Evolutionary conservation across 2,113 vertebrate species (phyloP).

Genomic region (Meriones unguiculatus): DNA sequence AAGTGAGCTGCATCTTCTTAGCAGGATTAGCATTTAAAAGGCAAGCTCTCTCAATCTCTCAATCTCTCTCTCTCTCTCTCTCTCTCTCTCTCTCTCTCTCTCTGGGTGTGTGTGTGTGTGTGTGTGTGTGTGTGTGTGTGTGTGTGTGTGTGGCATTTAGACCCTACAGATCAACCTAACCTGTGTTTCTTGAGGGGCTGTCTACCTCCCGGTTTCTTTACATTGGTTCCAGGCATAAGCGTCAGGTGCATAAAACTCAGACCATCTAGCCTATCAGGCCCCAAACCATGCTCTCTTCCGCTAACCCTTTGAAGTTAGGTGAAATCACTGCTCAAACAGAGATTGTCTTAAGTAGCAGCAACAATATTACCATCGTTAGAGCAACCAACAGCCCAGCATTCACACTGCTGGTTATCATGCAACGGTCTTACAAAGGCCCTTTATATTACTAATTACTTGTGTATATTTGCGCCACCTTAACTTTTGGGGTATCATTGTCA

Average conservation of each 20-base stretch:
- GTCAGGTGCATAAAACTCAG: background rate
- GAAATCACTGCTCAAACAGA: background rate
- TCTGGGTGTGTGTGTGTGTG: background rate
- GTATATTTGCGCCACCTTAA: background rate
- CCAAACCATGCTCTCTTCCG: background rate
- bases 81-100: background rate
- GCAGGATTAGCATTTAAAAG: background rate
- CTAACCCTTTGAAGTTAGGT: background rate
- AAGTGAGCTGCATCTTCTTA: conserved; percentile 48
- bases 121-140: background rate
- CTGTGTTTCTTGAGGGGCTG: background rate
- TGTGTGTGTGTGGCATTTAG: background rate
- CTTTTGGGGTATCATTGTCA: background rate
- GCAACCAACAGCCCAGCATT: background rate
- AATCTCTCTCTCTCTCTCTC: background rate
- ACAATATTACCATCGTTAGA: background rate
- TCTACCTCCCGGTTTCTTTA: background rate
- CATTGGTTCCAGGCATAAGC: background rate
- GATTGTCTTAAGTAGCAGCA: background rate
- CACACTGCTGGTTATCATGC: background rate
- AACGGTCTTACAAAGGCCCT: background rate
- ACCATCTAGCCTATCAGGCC: background rate
- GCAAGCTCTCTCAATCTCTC: background rate
- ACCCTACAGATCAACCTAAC: background rate
- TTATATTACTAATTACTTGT: too few species aligned